phyloP scores from a whole-genome alignment of 2,113 vertebrate genomes.

The Dipodomys stephensi region DNA sequence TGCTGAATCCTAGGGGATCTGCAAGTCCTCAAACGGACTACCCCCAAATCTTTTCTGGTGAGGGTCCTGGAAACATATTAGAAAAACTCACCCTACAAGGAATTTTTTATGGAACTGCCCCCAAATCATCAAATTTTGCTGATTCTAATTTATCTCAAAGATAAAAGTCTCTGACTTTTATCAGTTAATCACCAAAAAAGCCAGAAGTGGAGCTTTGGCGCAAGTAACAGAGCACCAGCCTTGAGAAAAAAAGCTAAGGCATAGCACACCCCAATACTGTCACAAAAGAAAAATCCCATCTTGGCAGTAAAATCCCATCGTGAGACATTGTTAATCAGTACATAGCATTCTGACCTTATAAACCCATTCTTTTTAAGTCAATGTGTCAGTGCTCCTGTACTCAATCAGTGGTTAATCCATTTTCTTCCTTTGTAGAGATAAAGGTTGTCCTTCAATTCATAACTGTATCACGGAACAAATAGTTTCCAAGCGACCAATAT shows the following conservation, averaged over 20 bases:
- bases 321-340: neutral
- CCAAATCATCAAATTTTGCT: neutral
- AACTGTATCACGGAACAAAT: neutral
- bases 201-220: too few species aligned
- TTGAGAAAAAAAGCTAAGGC: too few species aligned
- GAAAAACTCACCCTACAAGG: slow-evolving; percentile 34
- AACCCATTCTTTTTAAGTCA: neutral
- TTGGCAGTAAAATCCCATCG: neutral
- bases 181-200: too few species aligned
- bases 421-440: neutral
- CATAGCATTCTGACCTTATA: neutral
- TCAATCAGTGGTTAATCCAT: neutral
- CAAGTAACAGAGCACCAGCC: too few species aligned
- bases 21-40: neutral
- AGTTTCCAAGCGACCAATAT: neutral
- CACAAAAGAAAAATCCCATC: too few species aligned
- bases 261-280: too few species aligned
- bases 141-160: neutral
- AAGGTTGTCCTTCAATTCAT: neutral
- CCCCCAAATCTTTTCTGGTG: neutral
- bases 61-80: neutral
- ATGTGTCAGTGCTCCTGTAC: neutral
- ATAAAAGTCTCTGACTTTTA: too few species aligned
- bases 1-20: neutral
- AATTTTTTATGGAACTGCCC: neutral